These are phyloP conservation scores for Anas platyrhynchos DNA, from an alignment of 2,113 vertebrate genomes.

Conservation along the genomic window DNA sequence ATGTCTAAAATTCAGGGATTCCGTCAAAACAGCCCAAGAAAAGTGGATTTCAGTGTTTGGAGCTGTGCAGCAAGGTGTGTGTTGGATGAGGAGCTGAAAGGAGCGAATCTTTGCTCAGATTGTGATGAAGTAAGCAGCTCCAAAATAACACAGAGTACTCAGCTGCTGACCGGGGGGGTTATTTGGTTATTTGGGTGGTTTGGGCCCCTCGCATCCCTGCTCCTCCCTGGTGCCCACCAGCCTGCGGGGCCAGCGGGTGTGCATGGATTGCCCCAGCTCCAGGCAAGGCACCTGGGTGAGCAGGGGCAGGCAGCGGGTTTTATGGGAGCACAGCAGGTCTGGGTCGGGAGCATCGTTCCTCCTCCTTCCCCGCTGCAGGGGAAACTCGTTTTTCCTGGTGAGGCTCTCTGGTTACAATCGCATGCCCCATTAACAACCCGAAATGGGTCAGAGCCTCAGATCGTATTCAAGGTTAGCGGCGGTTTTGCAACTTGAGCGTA, in stretches of 20 bases:
- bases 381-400: neutral
- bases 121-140: neutral
- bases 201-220: neutral
- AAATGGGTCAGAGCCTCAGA: conserved; percentile 34
- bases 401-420: neutral
- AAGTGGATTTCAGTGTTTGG: neutral
- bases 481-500: neutral
- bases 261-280: neutral
- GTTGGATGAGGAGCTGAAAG: neutral
- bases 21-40: accelerated
- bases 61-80: neutral
- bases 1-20: neutral
- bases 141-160: neutral
- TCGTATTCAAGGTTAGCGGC: neutral
- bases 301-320: neutral
- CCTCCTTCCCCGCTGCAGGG: neutral
- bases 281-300: neutral
- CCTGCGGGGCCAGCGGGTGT: neutral
- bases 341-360: neutral
- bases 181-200: too few relatives aligned
- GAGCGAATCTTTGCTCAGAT: neutral
- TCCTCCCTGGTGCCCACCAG: neutral
- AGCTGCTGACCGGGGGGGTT: neutral
- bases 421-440: neutral
- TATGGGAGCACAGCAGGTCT: too few relatives aligned